phyloP scores from a whole-genome alignment of 2,797 vertebrate genomes.

The Danio albolineatus region DNA sequence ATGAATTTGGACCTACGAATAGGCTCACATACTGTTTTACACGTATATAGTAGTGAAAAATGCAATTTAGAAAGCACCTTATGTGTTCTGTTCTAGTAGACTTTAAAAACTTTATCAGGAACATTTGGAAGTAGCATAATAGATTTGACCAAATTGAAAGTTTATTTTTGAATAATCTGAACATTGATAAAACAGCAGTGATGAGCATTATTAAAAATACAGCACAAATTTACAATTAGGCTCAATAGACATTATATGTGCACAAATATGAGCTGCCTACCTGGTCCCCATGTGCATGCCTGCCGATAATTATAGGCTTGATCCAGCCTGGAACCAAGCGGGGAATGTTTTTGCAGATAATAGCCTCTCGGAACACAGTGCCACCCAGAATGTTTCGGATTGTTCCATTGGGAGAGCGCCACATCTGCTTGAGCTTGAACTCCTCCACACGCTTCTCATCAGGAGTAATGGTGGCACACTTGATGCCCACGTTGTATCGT shows the following conservation, averaged over 20 bases:
- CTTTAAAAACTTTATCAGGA: too few species aligned
- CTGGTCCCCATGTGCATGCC: slow-evolving; percentile 97
- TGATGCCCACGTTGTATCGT: slow-evolving; percentile 91
- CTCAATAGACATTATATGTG: neutral
- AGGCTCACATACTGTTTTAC: too few species aligned
- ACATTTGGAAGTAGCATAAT: too few species aligned
- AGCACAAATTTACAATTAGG: neutral
- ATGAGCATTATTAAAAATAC: neutral
- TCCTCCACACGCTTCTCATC: slow-evolving; percentile 97
- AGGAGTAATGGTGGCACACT: slow-evolving; percentile 98
- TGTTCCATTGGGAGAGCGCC: slow-evolving; percentile 97
- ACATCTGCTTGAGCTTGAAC: slow-evolving; percentile 97
- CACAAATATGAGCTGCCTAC: slow-evolving; percentile 67
- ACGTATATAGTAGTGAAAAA: too few species aligned
- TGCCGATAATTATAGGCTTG: slow-evolving; percentile 97
- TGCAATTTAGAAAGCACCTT: too few species aligned
- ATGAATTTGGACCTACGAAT: too few species aligned
- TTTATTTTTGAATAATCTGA: neutral
- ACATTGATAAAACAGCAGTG: neutral
- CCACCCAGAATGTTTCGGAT: slow-evolving; percentile 97
- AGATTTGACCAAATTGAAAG: neutral
- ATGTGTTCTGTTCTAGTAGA: too few species aligned
- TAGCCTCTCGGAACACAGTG: slow-evolving; percentile 97
- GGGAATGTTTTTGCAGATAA: slow-evolving; percentile 97
- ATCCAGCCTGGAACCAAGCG: slow-evolving; percentile 93